A percentile compares a stretch with the other conserved stretches of the same genome.
phyloP scores from a whole-genome alignment of 1,140 invertebrate genomes.

The Ditylenchus dipsaci region DNA sequence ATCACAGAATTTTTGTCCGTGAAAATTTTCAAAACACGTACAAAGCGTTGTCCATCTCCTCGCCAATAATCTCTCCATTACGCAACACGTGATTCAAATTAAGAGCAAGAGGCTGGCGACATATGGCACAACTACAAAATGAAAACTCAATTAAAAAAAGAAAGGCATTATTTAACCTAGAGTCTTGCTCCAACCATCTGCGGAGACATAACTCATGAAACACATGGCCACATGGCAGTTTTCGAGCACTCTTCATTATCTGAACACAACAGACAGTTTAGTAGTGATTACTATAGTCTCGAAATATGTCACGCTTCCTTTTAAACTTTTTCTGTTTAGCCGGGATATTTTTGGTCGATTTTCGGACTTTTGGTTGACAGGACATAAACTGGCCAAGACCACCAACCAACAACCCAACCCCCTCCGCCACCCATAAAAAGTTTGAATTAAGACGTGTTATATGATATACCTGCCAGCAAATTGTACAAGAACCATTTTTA shows the following conservation, averaged over 20 bases:
- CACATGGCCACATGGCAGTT: conserved; percentile 42
- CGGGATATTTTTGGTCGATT: too few relatives aligned
- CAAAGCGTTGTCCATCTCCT: conserved; percentile 36
- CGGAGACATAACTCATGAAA: conserved; percentile 41
- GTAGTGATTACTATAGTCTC: too few relatives aligned
- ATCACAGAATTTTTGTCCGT: not conserved
- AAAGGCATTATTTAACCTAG: not conserved
- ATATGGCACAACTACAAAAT: conserved; percentile 35
- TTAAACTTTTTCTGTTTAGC: too few relatives aligned
- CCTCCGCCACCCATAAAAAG: too few relatives aligned
- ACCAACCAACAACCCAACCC: too few relatives aligned
- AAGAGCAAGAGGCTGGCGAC: conserved; percentile 32
- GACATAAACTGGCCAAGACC: too few relatives aligned
- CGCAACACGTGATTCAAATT: conserved; percentile 33
- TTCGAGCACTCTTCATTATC: conserved; percentile 21
- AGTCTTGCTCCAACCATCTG: conserved; percentile 45
- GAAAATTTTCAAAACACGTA: conserved; percentile 13
- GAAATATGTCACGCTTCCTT: too few relatives aligned
- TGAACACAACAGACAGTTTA: too few relatives aligned
- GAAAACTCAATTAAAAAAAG: too few relatives aligned
- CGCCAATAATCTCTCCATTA: conserved; percentile 12
- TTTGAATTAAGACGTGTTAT: too few relatives aligned
- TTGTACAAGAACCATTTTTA: conserved; percentile 39
- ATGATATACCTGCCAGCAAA: conserved; percentile 29
- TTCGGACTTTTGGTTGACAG: too few relatives aligned